phyloP scores from a whole-genome alignment of 2,888 invertebrate species.

The Osmoderma eremita region DNA sequence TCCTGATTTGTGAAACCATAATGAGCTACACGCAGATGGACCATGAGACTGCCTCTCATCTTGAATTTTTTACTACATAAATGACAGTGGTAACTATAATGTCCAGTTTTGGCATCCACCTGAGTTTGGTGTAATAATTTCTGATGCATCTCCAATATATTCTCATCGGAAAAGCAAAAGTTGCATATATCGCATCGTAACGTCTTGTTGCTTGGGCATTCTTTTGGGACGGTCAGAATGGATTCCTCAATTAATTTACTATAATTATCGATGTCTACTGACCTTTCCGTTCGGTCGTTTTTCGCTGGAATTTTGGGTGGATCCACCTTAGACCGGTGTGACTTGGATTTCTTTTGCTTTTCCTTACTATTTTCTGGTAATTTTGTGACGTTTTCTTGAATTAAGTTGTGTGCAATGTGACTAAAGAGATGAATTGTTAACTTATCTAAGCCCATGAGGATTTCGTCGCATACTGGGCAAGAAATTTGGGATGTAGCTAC shows the following conservation, averaged over 20 bases:
- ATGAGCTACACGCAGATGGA: constrained; percentile 84
- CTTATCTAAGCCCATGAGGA: constrained; percentile 81
- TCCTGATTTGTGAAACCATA: constrained; percentile 66
- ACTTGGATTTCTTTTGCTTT: not conserved
- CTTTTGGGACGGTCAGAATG: constrained; percentile 54
- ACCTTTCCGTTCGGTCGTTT: constrained; percentile 8
- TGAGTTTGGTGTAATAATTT: constrained; percentile 72
- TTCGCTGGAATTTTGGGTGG: not conserved
- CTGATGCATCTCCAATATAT: constrained; percentile 79
- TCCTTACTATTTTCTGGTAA: not conserved
- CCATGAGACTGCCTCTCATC: constrained; percentile 84
- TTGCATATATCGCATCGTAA: constrained; percentile 76
- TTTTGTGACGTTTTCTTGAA: constrained; percentile 4
- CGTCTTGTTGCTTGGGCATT: constrained; percentile 49
- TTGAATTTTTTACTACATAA: constrained; percentile 83
- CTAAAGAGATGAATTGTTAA: constrained; percentile 85
- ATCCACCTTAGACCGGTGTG: not conserved
- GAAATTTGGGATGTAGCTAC: constrained; percentile 78
- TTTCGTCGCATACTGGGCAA: constrained; percentile 83
- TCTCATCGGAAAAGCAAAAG: constrained; percentile 75
- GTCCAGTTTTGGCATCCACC: constrained; percentile 58
- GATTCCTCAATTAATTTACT: constrained; percentile 24
- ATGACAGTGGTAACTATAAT: constrained; percentile 73
- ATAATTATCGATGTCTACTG: constrained; percentile 22
- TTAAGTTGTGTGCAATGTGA: constrained; percentile 62